phyloP scores from a whole-genome alignment of 2,888 invertebrate species.

The Parelbella ahira region DNA sequence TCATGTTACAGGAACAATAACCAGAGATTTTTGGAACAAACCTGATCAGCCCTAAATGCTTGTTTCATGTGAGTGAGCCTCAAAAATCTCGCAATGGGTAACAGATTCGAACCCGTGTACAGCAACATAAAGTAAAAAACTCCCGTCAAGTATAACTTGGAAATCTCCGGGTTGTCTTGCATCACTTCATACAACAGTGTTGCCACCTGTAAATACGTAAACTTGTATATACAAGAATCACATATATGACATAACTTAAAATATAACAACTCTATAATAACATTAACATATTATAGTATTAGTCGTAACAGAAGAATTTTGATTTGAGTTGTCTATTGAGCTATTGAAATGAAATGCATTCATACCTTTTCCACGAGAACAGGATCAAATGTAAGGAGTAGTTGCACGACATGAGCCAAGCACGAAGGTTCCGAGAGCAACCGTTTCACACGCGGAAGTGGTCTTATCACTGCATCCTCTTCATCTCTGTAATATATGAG shows the following conservation, averaged over 20 bases:
- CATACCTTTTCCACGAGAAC: slow-evolving; percentile 94
- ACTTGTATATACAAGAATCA: too few species aligned
- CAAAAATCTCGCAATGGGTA: slow-evolving; percentile 96
- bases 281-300: too few species aligned
- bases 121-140: slow-evolving; percentile 99
- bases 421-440: slow-evolving; percentile 92
- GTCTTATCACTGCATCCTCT: slow-evolving; percentile 97
- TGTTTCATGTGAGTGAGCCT: slow-evolving; percentile 97
- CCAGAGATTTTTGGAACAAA: too few species aligned
- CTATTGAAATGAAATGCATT: too few species aligned
- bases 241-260: too few species aligned
- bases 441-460: slow-evolving; percentile 94
- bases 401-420: slow-evolving; percentile 95
- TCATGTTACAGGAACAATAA: too few species aligned
- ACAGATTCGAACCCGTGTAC: slow-evolving; percentile 98
- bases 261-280: too few species aligned
- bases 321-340: too few species aligned
- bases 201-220: slow-evolving; percentile 90
- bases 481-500: slow-evolving; percentile 87
- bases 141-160: slow-evolving; percentile 96
- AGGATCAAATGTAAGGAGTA: slow-evolving; percentile 98
- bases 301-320: too few species aligned
- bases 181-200: slow-evolving; percentile 92
- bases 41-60: slow-evolving; percentile 95
- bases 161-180: slow-evolving; percentile 97